Percentiles rank a stretch among this genome's conserved stretches.
Evolutionary conservation across 2,113 vertebrate species (phyloP).

Genomic region (Phylloscopus trochiloides): DNA sequence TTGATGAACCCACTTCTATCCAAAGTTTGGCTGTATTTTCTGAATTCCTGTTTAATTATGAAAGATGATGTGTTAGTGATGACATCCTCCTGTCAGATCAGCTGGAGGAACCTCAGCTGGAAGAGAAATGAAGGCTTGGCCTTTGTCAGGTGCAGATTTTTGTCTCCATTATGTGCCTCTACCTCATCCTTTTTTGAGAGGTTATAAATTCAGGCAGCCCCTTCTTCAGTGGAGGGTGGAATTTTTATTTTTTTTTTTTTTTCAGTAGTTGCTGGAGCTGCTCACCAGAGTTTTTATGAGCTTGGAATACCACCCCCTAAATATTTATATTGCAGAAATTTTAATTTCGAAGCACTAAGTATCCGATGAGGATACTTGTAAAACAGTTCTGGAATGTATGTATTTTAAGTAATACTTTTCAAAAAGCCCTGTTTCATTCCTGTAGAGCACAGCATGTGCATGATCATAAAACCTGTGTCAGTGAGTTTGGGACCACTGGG

Average conservation of each 20-base stretch:
- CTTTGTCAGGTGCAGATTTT: background rate
- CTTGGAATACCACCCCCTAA: no score
- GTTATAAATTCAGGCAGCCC: no score
- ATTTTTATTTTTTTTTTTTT: no score
- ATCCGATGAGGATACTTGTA: no score
- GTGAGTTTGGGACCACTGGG: background rate
- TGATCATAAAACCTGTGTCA: background rate
- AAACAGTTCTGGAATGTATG: no score
- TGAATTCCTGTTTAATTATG: conserved; percentile 4
- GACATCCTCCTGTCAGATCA: background rate
- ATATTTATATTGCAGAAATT: no score
- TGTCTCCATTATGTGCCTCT: background rate
- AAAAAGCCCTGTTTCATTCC: rapidly evolving
- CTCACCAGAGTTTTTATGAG: no score
- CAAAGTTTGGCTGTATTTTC: background rate
- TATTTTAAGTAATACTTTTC: background rate
- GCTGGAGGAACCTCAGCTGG: background rate
- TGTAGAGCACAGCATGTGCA: background rate
- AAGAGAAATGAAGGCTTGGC: background rate
- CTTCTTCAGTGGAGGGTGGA: no score
- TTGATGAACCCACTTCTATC: background rate
- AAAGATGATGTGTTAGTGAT: background rate
- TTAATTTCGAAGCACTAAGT: no score
- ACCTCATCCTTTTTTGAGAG: no score
- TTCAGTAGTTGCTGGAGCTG: no score